Evolutionary conservation across 2,113 vertebrate species (phyloP).

Genomic region (Aleadryas rufinucha): DNA sequence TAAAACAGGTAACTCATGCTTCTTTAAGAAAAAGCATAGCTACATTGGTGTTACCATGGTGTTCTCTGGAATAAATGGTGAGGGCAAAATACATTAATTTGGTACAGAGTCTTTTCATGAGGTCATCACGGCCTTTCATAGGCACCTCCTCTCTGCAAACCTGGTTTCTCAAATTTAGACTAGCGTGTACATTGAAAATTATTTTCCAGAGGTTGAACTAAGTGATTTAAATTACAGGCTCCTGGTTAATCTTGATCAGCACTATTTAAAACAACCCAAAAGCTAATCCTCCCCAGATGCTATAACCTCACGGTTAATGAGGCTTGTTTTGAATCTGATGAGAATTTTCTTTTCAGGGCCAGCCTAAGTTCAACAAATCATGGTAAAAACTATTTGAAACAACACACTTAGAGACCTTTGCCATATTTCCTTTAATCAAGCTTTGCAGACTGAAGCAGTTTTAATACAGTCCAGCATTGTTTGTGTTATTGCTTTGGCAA

Average conservation of each 20-base stretch:
- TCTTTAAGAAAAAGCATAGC: background rate
- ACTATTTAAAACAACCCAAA: conserved; percentile 25
- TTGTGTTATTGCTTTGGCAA: background rate
- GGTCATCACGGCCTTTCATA: background rate
- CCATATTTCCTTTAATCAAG: background rate
- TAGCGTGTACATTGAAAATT: background rate
- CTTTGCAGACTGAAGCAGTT: background rate
- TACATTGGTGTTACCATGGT: background rate
- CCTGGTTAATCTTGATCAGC: background rate
- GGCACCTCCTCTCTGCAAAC: background rate
- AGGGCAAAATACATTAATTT: background rate
- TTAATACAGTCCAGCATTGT: background rate
- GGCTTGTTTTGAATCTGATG: conserved; percentile 23
- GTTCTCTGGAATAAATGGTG: background rate
- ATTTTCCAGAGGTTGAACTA: background rate
- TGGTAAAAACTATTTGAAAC: background rate
- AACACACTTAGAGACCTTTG: background rate
- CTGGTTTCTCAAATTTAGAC: background rate
- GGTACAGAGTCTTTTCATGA: background rate
- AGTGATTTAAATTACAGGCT: conserved; percentile 24
- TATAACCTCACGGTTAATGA: conserved; percentile 1
- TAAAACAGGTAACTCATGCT: background rate
- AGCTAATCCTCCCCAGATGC: background rate
- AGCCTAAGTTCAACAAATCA: conserved; percentile 27
- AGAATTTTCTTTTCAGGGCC: background rate